A percentile compares a stretch with the other conserved stretches of the same genome.
phyloP scores from a whole-genome alignment of 2,888 invertebrate genomes.

The Patella ulyssiponensis region DNA sequence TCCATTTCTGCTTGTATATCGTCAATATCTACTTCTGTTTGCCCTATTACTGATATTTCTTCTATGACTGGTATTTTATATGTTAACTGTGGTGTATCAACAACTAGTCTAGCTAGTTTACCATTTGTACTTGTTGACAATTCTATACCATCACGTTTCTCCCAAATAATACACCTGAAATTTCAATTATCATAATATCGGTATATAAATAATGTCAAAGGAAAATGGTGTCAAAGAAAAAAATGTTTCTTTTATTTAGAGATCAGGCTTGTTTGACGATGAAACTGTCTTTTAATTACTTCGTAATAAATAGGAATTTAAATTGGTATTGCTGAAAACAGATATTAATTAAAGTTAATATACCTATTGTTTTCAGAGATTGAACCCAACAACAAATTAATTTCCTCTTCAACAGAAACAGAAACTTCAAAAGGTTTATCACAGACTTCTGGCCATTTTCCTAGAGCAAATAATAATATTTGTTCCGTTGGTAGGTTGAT shows the following conservation, averaged over 20 bases:
- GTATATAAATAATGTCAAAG: no score
- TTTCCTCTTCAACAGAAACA: not conserved
- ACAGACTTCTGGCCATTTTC: slow-evolving; percentile 5
- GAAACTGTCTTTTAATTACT: no score
- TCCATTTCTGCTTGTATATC: slow-evolving; percentile 38
- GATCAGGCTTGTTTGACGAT: no score
- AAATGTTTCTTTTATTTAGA: no score
- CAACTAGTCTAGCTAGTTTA: slow-evolving; percentile 41
- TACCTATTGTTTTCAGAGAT: not conserved
- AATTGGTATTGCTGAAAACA: no score
- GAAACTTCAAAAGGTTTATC: slow-evolving; percentile 1
- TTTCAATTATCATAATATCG: not conserved
- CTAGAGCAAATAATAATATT: not conserved
- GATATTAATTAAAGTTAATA: no score
- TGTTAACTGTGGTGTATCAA: slow-evolving; percentile 31
- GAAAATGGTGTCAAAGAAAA: no score
- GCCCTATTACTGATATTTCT: slow-evolving; percentile 18
- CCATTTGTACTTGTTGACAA: slow-evolving; percentile 40
- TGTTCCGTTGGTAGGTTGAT: not conserved
- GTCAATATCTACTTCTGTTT: not conserved
- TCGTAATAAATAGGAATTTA: no score
- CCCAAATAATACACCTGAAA: slow-evolving; percentile 50
- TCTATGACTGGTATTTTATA: not conserved
- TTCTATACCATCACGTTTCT: slow-evolving; percentile 35
- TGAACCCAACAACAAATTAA: not conserved